These are phyloP conservation scores for Aphis craccivora DNA, from an alignment of 1,140 invertebrate genomes.

Conservation along the genomic window DNA sequence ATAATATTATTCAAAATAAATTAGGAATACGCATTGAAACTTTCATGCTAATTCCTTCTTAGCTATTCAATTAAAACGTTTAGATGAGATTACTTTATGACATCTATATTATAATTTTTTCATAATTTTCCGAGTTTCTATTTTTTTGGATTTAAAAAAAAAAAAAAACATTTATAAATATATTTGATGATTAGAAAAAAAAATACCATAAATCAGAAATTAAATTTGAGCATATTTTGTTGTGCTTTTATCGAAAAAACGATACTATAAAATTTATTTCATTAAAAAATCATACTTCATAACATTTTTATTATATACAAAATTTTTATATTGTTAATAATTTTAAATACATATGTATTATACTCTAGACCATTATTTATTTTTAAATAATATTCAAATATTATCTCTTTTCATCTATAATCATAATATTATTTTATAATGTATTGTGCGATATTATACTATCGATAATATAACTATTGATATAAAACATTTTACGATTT, in stretches of 20 bases:
- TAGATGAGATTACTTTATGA: neutral
- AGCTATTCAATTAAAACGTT: neutral
- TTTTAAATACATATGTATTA: too few relatives aligned
- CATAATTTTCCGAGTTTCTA: too few relatives aligned
- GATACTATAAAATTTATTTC: neutral
- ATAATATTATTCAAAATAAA: neutral
- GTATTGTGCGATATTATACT: neutral
- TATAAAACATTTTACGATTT: neutral
- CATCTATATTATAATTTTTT: neutral
- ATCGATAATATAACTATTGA: neutral
- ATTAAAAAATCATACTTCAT: neutral
- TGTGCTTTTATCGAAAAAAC: neutral
- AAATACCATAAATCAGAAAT: rapidly evolving
- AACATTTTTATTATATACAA: neutral
- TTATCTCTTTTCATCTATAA: neutral
- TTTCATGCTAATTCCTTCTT: neutral
- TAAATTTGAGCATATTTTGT: neutral
- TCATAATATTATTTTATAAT: neutral
- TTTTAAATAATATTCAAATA: neutral
- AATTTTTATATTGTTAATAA: too few relatives aligned
- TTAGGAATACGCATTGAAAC: neutral
- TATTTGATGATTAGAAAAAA: neutral
- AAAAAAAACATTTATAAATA: neutral
- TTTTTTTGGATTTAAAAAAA: too few relatives aligned
- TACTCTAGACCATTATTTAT: too few relatives aligned